These are phyloP conservation scores for Drosophila repletoides DNA, from an alignment of 1,140 invertebrate species.

Conservation along the genomic window DNA sequence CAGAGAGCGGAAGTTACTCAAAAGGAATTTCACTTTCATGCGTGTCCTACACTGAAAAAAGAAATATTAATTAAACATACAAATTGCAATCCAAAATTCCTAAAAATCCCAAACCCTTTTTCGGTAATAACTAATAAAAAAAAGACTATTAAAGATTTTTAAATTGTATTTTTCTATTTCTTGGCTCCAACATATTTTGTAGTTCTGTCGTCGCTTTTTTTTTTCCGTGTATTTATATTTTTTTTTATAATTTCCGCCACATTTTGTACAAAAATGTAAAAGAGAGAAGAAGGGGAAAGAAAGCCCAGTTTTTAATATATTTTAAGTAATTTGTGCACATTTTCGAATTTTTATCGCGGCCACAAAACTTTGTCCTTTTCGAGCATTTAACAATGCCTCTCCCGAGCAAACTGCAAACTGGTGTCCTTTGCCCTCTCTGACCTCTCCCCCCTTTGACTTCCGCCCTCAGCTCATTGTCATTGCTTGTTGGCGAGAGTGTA, in stretches of 20 bases:
- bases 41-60: too few relatives aligned
- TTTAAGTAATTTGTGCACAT: conserved; percentile 75
- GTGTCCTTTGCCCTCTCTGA: conserved; percentile 17
- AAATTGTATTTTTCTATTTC: too few relatives aligned
- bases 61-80: too few relatives aligned
- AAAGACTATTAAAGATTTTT: too few relatives aligned
- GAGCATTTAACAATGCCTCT: conserved; percentile 23
- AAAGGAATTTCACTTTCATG: conserved; percentile 48
- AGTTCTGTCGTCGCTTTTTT: too few relatives aligned
- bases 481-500: conserved; percentile 62
- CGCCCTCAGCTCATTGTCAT: neutral
- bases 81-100: too few relatives aligned
- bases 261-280: conserved; percentile 46
- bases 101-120: too few relatives aligned
- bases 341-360: conserved; percentile 72
- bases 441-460: too few relatives aligned
- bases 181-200: too few relatives aligned
- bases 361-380: conserved; percentile 73
- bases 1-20: neutral
- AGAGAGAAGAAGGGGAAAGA: neutral
- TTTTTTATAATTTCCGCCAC: conserved; percentile 62
- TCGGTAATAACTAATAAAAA: too few relatives aligned
- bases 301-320: conserved; percentile 62
- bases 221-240: neutral
- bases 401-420: conserved; percentile 8